A percentile compares a stretch with the other conserved stretches of the same genome.
Evolutionary conservation across 2,113 vertebrate genomes (phyloP).

Genomic region (Morphnarchus princeps): DNA sequence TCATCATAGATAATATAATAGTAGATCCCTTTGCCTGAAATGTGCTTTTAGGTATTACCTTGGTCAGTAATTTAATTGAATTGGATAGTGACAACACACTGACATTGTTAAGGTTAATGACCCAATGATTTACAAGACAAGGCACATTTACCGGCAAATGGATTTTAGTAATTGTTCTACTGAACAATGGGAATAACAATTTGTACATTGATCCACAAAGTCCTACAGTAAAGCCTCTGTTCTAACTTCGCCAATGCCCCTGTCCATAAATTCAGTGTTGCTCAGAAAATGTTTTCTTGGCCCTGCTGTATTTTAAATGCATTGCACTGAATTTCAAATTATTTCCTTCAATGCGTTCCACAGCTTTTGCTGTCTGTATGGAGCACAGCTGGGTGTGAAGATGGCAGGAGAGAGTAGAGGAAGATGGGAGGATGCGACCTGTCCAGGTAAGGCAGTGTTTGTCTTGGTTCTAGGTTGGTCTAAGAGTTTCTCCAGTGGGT

Average conservation of each 20-base stretch:
- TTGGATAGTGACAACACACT: constrained; percentile 68
- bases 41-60: constrained; percentile 72
- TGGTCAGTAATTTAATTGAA: constrained; percentile 76
- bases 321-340: neutral
- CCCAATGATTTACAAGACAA: constrained; percentile 81
- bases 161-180: constrained; percentile 78
- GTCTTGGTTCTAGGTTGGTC: neutral
- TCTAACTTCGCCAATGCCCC: neutral
- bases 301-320: neutral
- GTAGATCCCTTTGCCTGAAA: constrained; percentile 51
- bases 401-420: neutral
- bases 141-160: constrained; percentile 80
- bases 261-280: neutral
- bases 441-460: neutral
- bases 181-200: constrained; percentile 68
- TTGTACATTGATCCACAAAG: constrained; percentile 70
- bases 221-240: constrained; percentile 35
- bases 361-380: neutral
- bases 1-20: constrained; percentile 53
- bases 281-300: neutral
- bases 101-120: constrained; percentile 78
- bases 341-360: neutral
- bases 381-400: neutral
- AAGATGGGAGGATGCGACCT: neutral
- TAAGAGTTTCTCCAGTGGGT: neutral